Evolutionary conservation across 2,888 invertebrate species (phyloP).

Genomic region (Drosophila monieri): DNA sequence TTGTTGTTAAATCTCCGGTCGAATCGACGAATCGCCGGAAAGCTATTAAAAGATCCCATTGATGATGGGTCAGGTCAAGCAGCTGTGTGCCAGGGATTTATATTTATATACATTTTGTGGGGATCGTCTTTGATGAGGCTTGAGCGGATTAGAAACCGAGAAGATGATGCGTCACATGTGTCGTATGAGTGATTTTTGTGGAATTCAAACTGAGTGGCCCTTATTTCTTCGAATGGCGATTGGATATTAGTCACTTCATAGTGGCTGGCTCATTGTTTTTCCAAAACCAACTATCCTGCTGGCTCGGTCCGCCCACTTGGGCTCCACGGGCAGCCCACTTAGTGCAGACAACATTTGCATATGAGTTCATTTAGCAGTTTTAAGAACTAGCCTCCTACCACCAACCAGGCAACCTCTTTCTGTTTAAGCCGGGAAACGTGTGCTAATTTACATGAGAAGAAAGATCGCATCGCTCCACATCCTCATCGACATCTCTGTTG

Average conservation of each 20-base stretch:
- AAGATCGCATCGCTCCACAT: slow-evolving; percentile 66
- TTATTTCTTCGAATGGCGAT: slow-evolving; percentile 24
- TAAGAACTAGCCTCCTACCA: slow-evolving; percentile 64
- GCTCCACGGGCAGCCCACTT: slow-evolving; percentile 68
- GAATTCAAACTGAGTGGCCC: slow-evolving; percentile 28
- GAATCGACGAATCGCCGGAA: slow-evolving; percentile 31
- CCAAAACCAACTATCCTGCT: slow-evolving; percentile 1
- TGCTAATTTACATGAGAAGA: slow-evolving; percentile 75
- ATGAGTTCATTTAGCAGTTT: slow-evolving; percentile 77
- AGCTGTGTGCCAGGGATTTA: slow-evolving; percentile 48
- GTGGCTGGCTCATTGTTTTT: slow-evolving; percentile 6
- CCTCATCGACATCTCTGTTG: slow-evolving; percentile 75
- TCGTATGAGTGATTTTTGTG: slow-evolving; percentile 56
- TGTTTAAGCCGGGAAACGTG: slow-evolving; percentile 73
- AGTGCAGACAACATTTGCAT: slow-evolving; percentile 68
- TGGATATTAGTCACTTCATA: slow-evolving; percentile 49
- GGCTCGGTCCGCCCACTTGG: slow-evolving; percentile 23
- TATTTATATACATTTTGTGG: slow-evolving; percentile 27
- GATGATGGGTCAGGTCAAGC: slow-evolving; percentile 47
- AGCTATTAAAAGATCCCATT: slow-evolving; percentile 55
- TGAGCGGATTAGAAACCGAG: slow-evolving; percentile 49
- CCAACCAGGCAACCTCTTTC: slow-evolving; percentile 51
- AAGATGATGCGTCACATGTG: slow-evolving; percentile 32
- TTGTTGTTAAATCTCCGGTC: slow-evolving; percentile 49
- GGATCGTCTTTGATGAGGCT: slow-evolving; percentile 49